Percentiles rank a stretch among this genome's conserved stretches.
Evolutionary conservation across 1,140 invertebrate genomes (phyloP).

Genomic region (Drosophila kikkawai): DNA sequence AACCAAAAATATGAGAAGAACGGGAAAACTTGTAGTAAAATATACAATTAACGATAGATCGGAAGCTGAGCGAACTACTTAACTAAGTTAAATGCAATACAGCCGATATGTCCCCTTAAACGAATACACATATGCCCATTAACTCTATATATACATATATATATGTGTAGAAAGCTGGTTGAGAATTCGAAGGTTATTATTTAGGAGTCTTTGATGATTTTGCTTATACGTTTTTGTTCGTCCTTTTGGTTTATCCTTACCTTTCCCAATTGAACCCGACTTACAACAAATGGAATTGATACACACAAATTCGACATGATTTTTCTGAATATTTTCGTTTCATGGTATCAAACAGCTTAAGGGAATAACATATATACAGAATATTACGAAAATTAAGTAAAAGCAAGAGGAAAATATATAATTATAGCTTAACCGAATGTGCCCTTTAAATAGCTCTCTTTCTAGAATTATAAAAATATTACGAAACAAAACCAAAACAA

Average conservation of each 20-base stretch:
- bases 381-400: slow-evolving; percentile 45
- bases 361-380: slow-evolving; percentile 59
- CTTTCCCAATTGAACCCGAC: slow-evolving; percentile 14
- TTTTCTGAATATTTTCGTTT: slow-evolving; percentile 14
- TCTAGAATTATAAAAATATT: slow-evolving; percentile 75
- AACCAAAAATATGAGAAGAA: slow-evolving; percentile 56
- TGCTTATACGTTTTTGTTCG: slow-evolving; percentile 42
- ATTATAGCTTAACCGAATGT: slow-evolving; percentile 85
- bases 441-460: slow-evolving; percentile 85
- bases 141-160: slow-evolving; percentile 41
- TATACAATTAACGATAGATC: slow-evolving; percentile 76
- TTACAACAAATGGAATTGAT: slow-evolving; percentile 76
- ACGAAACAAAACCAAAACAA: slow-evolving; percentile 55
- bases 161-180: slow-evolving; percentile 43
- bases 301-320: slow-evolving; percentile 36
- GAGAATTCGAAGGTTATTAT: slow-evolving; percentile 49
- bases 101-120: slow-evolving; percentile 57
- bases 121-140: slow-evolving; percentile 49
- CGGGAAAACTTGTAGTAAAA: slow-evolving; percentile 77
- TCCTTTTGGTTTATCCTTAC: neutral
- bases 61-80: slow-evolving; percentile 66
- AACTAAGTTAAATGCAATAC: slow-evolving; percentile 48
- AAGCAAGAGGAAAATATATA: slow-evolving; percentile 59
- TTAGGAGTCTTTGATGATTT: slow-evolving; percentile 31
- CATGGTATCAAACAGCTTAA: slow-evolving; percentile 41